These are phyloP conservation scores for Channallabes apus DNA, from an alignment of 2,797 vertebrate species.

Conservation along the genomic window DNA sequence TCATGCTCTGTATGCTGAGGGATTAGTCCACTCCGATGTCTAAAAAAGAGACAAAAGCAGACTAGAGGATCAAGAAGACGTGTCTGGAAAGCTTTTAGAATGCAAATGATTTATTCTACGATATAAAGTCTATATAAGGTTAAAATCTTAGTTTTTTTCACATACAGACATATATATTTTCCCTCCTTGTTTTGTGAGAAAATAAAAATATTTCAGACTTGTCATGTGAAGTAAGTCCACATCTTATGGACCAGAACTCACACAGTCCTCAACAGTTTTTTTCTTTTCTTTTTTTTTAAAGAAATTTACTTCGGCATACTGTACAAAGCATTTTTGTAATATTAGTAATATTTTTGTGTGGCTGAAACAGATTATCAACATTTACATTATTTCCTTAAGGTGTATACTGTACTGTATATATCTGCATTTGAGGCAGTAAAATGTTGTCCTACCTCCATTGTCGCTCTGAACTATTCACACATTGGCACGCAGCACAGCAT, in stretches of 20 bases:
- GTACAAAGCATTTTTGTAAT: no score
- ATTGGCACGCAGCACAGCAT: no score
- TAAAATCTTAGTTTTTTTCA: neutral
- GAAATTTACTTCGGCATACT: no score
- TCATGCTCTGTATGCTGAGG: no score
- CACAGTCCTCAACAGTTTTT: neutral
- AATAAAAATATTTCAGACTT: neutral
- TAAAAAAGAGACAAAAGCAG: neutral
- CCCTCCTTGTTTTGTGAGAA: neutral
- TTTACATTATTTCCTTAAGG: no score
- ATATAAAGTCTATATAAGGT: neutral
- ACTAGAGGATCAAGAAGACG: neutral
- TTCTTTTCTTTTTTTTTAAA: no score
- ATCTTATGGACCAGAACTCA: neutral
- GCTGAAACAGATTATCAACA: no score
- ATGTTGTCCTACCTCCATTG: no score
- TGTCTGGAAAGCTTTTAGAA: neutral
- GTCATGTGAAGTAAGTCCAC: neutral
- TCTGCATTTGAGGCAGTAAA: no score
- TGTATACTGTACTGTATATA: no score
- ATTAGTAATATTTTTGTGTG: no score
- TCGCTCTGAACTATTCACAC: no score
- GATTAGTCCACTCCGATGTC: neutral
- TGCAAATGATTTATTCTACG: neutral
- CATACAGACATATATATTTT: neutral